Base-by-base conservation (phyloP, 2,113 vertebrate species). In the Motacilla alba region DNA sequence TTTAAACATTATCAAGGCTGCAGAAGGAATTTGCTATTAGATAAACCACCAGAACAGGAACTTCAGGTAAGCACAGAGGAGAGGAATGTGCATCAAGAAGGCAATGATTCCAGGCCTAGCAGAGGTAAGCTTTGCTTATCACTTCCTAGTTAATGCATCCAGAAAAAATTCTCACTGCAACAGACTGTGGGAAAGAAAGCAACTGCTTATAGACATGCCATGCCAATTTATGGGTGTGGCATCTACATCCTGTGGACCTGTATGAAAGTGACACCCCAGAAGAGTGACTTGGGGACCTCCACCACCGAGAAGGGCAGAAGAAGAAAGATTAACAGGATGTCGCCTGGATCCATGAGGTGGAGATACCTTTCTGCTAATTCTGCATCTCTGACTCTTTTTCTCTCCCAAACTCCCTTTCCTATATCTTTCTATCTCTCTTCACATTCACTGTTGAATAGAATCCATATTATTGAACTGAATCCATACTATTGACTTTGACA, bases 281-380 rank as follows among this genome's bases (percentile, higher is more conserved):
- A 41, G n/a, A 74, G 27, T 21, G 17, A 14, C 37, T 6, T 10
- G 2, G 21, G 19, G 24, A 75, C 3, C 9, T 9, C 4, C 22
- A 19, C 18, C 33, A 60, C 33, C 0, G 0, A 68, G 33, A 87
- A 44, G 12, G 9, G 27, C 37, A 68, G 37, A 68, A 50, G 27
- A 73, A 73, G 52, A 76, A 67, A 67, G 8, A 15, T 18, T 21
- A 68, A 9, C 7, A 44, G 37, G 33, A 37, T 26, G 50, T 31
- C 0, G 0, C 31, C 53, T 52, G 73, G 5, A 60, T 59, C 22
- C 23, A 46, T 53, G 12, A 15, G 8, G 15, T 28, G 15, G 46
- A 15, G 27, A 52, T 39, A 53, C 3, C 27, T 37, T 28, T 46
- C 55, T 77, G 12, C 14, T 53, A 53, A 60, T 60, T 69, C 46